Percentiles rank a stretch among this genome's conserved stretches.
phyloP scores from a whole-genome alignment of 2,113 vertebrate species.

The Nymphicus hollandicus region DNA sequence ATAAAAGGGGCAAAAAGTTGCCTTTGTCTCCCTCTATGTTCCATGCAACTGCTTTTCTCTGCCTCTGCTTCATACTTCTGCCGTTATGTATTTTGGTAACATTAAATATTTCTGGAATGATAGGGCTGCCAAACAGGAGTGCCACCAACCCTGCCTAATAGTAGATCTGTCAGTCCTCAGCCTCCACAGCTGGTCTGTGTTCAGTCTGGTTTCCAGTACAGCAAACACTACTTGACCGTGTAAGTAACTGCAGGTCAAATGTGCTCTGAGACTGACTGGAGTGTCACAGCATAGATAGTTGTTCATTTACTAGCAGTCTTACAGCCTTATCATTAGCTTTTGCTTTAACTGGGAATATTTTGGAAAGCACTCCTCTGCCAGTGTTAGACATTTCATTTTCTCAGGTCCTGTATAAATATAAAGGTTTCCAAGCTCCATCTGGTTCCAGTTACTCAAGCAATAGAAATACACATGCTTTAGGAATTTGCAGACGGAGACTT shows the following conservation, averaged over 20 bases:
- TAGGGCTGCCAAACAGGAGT: neutral
- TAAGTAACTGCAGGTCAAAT: neutral
- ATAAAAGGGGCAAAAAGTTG: neutral
- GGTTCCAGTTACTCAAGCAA: conserved; percentile 67
- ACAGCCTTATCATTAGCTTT: neutral
- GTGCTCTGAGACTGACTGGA: neutral
- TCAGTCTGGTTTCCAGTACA: neutral
- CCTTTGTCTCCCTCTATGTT: neutral
- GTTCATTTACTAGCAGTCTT: neutral
- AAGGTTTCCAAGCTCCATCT: conserved; percentile 70
- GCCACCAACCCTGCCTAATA: neutral
- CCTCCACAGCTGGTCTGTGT: neutral
- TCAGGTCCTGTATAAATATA: conserved; percentile 44
- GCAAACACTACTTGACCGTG: neutral
- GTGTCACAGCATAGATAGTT: neutral
- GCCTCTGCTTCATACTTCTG: neutral
- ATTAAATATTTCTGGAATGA: neutral
- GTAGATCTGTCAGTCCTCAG: neutral
- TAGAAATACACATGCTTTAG: conserved; percentile 69
- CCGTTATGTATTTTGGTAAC: neutral
- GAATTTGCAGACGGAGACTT: conserved; percentile 62
- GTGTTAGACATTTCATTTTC: conserved; percentile 1
- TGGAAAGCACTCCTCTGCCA: neutral
- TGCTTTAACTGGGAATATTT: neutral
- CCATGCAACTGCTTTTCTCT: neutral